Evolutionary conservation across 2,797 vertebrate species (phyloP), one percentile per base, ranked within the genome.

Genomic region (Phyllotis vaccarum): DNA sequence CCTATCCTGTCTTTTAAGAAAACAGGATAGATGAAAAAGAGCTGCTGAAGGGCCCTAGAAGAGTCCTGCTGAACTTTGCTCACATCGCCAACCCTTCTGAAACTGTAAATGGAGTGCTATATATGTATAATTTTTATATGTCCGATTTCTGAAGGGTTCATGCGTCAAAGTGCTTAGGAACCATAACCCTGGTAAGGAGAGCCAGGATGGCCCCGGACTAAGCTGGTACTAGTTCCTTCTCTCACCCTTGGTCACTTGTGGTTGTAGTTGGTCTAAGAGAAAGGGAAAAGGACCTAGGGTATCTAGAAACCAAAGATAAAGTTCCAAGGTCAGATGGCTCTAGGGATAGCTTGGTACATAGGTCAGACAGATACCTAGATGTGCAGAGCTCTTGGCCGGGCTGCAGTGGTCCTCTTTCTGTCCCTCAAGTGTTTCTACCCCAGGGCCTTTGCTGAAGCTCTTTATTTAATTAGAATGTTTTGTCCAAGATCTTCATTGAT

Each of bases 221-320:
- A 79, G 24, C 8, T 83, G 68, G 43, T 60, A 24, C 11, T 43
- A 66, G 27, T 58, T 54, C 37, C 29, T 91, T 29, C 70, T 49
- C 37, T 34, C 10, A 4, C 5, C 60, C 17, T 49, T 75, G 16
- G 43, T 13, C 86, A 29, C 37, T 90, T 31, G 52, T 72, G 66
- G 60, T 52, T 72, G 14, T 19, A 72, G 40, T 46, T 52, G 34
- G 13, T 80, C 43, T 79, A 75, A 80, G 43, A 68, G n/a, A 91
- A 78, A 74, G 12, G 56, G 60, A 37, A 49, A 46, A 75, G 62
- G 31, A 37, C 62, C 17, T 56, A 46, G 49, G 37, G 17, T 24
- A 46, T 78, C 46, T 91, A 22, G 58, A 95, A 94, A 93, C 34
- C 10, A 13, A 79, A 87, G 62, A 46, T 58, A 76, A 89, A 91